These are phyloP conservation scores for Ligdia adustata DNA, from an alignment of 2,888 invertebrate species.

Conservation along the genomic window DNA sequence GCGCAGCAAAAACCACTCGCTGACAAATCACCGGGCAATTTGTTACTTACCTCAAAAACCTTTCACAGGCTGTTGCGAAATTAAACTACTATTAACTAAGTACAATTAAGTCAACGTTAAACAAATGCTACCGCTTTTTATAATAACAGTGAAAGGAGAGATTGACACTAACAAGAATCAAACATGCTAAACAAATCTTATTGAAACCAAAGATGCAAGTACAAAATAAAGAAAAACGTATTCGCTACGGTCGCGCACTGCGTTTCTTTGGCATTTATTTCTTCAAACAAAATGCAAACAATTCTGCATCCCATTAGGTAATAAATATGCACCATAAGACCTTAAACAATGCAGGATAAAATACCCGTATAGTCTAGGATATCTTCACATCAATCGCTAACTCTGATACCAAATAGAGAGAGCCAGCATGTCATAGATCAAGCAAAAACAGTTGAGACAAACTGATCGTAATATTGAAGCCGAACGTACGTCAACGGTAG, in stretches of 20 bases:
- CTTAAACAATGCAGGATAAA: slow-evolving; percentile 40
- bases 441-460: slow-evolving; percentile 27
- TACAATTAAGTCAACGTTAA: slow-evolving; percentile 8
- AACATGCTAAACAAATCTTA: too few relatives aligned
- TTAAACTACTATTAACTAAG: slow-evolving; percentile 15
- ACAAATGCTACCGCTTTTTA: background rate
- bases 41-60: slow-evolving; percentile 57
- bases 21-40: slow-evolving; percentile 81
- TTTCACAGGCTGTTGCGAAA: slow-evolving; percentile 46
- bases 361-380: slow-evolving; percentile 42
- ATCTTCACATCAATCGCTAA: slow-evolving; percentile 51
- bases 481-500: background rate
- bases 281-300: background rate
- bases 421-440: slow-evolving; percentile 30
- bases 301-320: slow-evolving; percentile 26
- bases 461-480: slow-evolving; percentile 4
- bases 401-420: slow-evolving; percentile 54
- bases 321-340: slow-evolving; percentile 38
- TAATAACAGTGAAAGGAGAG: background rate
- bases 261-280: background rate
- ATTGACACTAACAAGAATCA: too few relatives aligned
- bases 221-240: too few relatives aligned
- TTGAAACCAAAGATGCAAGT: too few relatives aligned
- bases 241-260: too few relatives aligned
- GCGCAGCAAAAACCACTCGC: slow-evolving; percentile 64